Conservation (phyloP, 2,888 invertebrate species). For the Morpho achilles region DNA sequence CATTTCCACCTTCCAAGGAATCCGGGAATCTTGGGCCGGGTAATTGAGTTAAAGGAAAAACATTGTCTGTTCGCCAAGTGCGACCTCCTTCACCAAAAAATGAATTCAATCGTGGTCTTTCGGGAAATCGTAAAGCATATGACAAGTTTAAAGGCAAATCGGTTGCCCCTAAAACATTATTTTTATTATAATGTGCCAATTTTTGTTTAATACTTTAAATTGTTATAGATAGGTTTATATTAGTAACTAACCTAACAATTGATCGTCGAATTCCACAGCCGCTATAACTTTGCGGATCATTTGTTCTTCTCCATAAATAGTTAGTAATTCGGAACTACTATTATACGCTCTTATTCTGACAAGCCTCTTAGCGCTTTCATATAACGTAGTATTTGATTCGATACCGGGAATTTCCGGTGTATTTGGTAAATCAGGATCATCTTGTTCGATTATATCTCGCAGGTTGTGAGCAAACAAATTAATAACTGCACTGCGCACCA, state of each 20-base stretch:
- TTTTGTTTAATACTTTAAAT: neutral
- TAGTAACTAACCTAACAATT: conserved; percentile 45
- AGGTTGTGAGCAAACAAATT: conserved; percentile 33
- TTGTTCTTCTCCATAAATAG: conserved; percentile 51
- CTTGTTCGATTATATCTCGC: conserved; percentile 40
- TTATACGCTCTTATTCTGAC: conserved; percentile 45
- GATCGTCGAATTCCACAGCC: conserved; percentile 81
- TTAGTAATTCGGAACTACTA: conserved; percentile 46
- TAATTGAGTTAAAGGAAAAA: conserved; percentile 82
- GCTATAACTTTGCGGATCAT: conserved; percentile 57
- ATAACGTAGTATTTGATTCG: conserved; percentile 36
- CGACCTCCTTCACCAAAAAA: conserved; percentile 44
- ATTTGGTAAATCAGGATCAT: conserved; percentile 28
- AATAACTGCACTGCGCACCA: conserved; percentile 48
- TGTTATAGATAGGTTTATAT: neutral
- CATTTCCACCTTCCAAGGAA: conserved; percentile 59
- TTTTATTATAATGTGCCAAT: too few relatives aligned
- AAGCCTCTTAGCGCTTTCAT: conserved; percentile 42
- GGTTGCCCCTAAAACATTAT: conserved; percentile 39
- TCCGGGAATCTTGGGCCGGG: conserved; percentile 84
- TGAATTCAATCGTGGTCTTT: conserved; percentile 73
- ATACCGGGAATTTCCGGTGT: conserved; percentile 32
- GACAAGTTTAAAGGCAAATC: conserved; percentile 67
- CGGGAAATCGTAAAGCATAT: conserved; percentile 82
- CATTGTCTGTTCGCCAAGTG: conserved; percentile 84